phyloP scores from a whole-genome alignment of 2,888 invertebrate species.

The Rhagonycha lutea region DNA sequence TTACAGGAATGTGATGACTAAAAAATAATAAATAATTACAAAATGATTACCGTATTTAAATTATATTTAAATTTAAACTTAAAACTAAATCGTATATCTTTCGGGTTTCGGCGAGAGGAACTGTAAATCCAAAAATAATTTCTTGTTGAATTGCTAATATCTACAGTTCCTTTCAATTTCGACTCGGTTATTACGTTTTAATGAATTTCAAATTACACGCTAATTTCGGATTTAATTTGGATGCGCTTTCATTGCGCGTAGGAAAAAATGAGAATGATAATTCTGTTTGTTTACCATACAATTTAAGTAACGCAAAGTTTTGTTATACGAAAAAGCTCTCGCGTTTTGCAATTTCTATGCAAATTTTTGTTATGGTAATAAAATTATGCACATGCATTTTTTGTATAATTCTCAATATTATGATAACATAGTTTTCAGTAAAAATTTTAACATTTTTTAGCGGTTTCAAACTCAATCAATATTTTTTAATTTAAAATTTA shows the following conservation, averaged over 20 bases:
- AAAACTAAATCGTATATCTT: constrained; percentile 3
- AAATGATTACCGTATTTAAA: not conserved
- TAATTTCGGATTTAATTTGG: not conserved
- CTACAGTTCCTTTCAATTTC: not conserved
- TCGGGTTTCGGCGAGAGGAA: not conserved
- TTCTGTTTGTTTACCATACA: not conserved
- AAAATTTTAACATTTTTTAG: not conserved
- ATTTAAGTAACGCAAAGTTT: not conserved
- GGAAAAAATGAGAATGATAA: not conserved
- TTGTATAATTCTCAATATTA: not conserved
- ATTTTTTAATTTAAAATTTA: not conserved
- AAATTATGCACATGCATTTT: not conserved
- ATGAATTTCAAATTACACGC: not conserved
- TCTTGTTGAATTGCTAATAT: not conserved
- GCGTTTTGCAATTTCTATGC: not conserved
- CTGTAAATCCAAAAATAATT: not conserved
- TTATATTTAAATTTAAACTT: not conserved
- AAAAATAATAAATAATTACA: constrained; percentile 25
- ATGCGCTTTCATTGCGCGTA: not conserved
- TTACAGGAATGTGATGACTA: constrained; percentile 84
- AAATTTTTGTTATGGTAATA: not conserved
- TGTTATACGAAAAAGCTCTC: not conserved
- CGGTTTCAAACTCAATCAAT: not conserved
- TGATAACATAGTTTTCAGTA: not conserved
- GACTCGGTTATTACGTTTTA: not conserved